A percentile compares a stretch with the other conserved stretches of the same genome.
Conservation (phyloP, 2,113 vertebrate species). For the Antechinus flavipes region DNA sequence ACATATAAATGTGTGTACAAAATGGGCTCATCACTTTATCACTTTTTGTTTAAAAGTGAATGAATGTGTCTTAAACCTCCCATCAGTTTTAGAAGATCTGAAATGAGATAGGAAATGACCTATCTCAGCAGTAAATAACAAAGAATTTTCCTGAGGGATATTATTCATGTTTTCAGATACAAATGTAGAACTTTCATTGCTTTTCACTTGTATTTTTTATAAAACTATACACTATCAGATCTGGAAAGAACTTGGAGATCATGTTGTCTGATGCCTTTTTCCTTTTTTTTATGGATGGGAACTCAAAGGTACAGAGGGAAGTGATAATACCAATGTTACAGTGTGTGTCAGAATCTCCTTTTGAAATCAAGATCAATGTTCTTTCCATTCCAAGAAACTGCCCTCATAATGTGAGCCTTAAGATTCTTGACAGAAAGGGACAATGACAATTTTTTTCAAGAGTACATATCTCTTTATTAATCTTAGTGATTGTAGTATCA, state of each 20-base stretch:
- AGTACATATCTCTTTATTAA: background rate
- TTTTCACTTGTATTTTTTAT: background rate
- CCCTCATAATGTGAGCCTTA: background rate
- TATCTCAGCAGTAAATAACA: background rate
- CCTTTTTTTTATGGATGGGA: background rate
- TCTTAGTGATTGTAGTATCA: background rate
- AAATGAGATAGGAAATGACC: background rate
- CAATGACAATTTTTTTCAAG: background rate
- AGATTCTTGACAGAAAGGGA: background rate
- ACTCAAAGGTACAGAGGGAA: background rate
- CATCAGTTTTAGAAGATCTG: background rate
- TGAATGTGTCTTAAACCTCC: background rate
- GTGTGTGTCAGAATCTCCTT: background rate
- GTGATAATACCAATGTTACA: background rate
- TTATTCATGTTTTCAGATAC: background rate
- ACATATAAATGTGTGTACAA: too few species aligned
- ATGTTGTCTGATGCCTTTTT: background rate
- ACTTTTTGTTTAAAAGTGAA: background rate
- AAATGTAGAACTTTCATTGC: background rate
- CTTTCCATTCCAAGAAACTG: background rate
- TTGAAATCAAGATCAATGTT: background rate
- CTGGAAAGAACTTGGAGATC: background rate
- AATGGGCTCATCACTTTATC: background rate
- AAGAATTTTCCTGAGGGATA: background rate
- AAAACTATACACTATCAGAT: background rate